Evolutionary conservation across 2,888 invertebrate genomes (phyloP), one percentile per base, ranked within the genome.

Genomic region (Netelia virgata): DNA sequence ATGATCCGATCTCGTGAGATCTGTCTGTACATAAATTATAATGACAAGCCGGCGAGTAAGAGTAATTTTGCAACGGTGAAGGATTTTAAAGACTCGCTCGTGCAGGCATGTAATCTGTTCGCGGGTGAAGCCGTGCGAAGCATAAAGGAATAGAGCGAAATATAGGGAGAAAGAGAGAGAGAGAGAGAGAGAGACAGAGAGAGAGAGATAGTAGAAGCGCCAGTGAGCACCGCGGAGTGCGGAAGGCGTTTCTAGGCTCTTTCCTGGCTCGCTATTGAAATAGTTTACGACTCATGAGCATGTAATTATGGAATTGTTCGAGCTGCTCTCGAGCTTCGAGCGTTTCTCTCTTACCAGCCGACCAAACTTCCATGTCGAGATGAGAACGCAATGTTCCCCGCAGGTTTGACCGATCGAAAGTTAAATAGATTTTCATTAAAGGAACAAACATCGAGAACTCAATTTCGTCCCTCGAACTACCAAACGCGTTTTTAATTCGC

Each of bases 201-300:
- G n/a, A 28, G 70, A 72, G 57, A 73, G 76, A 64, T 76, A 76
- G 81, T 74, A 66, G 82, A 72, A 79, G 82, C 72, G 55, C 59
- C 36, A 20, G 47, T 59, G 66, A 36, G 82, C 55, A 16, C 41
- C 14, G 76, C 11, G 23, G 73, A 69, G 77, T 72, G 72, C 53
- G 75, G 77, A 77, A 77, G 83, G 81, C 80, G 84, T 70, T 80
- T 80, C 76, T 73, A 78, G 57, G 70, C 72, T 85, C 75, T 72
- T 79, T 72, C 72, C 74, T 72, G 75, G 66, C 69, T 69, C 79
- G 79, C 83, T 85, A 87, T 86, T 86, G 86, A 85, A 87, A 86
- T 85, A 85, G 85, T 87, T 87, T 87, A 86, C 76, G 84, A 85
- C 86, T 87, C 79, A 86, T 86, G 86, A 81, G 73, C 78, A 77